phyloP scores from a whole-genome alignment of 2,113 vertebrate species.

The Collichthys lucidus region DNA sequence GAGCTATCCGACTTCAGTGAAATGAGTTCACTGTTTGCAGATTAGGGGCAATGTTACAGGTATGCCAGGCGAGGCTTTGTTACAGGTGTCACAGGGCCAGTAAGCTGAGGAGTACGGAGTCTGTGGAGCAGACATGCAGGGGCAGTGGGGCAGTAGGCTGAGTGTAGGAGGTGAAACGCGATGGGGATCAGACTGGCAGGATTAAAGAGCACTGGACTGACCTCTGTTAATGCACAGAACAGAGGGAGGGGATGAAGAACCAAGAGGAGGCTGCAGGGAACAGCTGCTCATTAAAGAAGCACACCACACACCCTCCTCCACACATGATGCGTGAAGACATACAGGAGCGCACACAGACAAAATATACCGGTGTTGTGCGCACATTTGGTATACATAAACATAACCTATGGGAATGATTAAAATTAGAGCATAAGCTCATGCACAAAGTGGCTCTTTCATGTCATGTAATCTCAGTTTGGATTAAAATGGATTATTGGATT shows the following conservation, averaged over 20 bases:
- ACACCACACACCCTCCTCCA: background rate
- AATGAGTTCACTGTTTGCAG: background rate
- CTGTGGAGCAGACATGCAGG: constrained; percentile 20
- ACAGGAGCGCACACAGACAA: background rate
- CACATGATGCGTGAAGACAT: background rate
- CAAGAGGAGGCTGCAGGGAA: constrained; percentile 38
- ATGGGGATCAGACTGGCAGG: constrained; percentile 79
- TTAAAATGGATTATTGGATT: constrained; percentile 81
- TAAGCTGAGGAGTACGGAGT: background rate
- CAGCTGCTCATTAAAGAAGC: constrained; percentile 67
- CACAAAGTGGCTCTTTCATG: constrained; percentile 81
- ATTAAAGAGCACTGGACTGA: constrained; percentile 77
- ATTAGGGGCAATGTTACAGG: background rate
- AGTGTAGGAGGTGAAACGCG: constrained; percentile 74
- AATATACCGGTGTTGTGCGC: background rate
- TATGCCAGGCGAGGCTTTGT: constrained; percentile 13
- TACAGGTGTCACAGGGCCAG: constrained; percentile 29
- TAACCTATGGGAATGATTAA: constrained; percentile 50
- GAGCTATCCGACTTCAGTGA: constrained; percentile 8
- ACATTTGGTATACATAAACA: constrained; percentile 1
- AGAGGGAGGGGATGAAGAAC: constrained; percentile 39
- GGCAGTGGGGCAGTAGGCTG: constrained; percentile 78
- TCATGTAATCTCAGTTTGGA: constrained; percentile 73
- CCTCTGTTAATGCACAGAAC: constrained; percentile 61
- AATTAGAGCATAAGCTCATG: constrained; percentile 68